Conservation (phyloP, 2,888 invertebrate genomes). For the Nycteola revayana region DNA sequence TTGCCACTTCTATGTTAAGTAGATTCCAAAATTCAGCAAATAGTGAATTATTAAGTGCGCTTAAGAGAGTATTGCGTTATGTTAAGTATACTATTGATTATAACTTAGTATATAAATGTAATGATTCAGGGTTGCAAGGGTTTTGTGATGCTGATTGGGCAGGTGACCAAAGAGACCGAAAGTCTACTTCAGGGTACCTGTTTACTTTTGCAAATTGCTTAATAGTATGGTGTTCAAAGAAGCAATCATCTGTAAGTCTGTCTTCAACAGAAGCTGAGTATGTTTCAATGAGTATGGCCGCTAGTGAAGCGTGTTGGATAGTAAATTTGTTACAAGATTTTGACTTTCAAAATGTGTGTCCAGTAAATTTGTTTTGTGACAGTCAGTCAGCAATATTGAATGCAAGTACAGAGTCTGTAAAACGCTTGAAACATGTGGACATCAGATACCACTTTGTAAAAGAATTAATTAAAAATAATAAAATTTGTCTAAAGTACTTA, state of each 20-base stretch:
- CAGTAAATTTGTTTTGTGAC: slow-evolving; percentile 5
- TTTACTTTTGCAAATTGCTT: background rate
- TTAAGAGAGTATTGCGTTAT: slow-evolving; percentile 11
- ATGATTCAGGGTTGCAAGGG: background rate
- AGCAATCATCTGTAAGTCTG: slow-evolving; percentile 4
- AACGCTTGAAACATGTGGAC: slow-evolving; percentile 5
- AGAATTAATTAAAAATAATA: slow-evolving; percentile 13
- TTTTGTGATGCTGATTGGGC: slow-evolving; percentile 3
- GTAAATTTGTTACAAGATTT: slow-evolving; percentile 4
- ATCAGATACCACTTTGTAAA: slow-evolving; percentile 5
- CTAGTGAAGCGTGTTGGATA: slow-evolving; percentile 5
- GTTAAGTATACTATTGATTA: slow-evolving; percentile 11
- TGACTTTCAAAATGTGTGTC: slow-evolving; percentile 1
- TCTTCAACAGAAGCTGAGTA: slow-evolving; percentile 9
- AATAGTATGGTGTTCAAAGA: slow-evolving; percentile 5
- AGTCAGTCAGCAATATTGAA: slow-evolving; percentile 5
- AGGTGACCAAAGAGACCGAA: background rate
- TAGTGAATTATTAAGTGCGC: background rate
- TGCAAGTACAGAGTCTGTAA: slow-evolving; percentile 1
- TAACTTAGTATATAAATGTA: slow-evolving; percentile 2
- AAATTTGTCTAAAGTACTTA: slow-evolving; percentile 16
- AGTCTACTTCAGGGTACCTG: background rate
- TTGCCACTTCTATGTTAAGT: slow-evolving; percentile 3
- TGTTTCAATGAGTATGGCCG: slow-evolving; percentile 6
- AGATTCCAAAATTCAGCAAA: slow-evolving; percentile 2